Percentiles rank a stretch among this genome's conserved stretches.
Conservation (phyloP, 2,797 vertebrate genomes). For the Selene dorsalis region DNA sequence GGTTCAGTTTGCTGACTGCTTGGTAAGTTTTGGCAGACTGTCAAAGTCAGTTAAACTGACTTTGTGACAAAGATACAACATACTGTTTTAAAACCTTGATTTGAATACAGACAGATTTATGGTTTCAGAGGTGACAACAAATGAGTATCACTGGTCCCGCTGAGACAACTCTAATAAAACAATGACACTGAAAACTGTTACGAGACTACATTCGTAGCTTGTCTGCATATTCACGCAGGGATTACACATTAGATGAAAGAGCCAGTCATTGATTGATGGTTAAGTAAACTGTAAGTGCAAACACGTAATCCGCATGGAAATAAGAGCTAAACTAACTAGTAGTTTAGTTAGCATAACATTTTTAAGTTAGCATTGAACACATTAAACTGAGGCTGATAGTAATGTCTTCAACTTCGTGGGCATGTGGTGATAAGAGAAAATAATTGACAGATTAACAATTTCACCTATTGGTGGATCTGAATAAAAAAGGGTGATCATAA, state of each 20-base stretch:
- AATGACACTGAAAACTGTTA: not conserved
- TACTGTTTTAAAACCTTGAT: not conserved
- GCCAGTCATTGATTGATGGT: not conserved
- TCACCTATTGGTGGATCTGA: not conserved
- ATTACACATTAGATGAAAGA: not conserved
- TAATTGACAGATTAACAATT: not conserved
- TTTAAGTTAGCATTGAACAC: too few species aligned
- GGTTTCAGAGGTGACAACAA: not conserved
- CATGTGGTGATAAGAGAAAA: too few species aligned
- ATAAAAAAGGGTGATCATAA: not conserved
- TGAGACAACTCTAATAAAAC: not conserved
- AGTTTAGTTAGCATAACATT: too few species aligned
- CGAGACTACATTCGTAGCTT: not conserved
- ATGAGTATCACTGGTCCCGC: not conserved
- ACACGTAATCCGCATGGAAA: not conserved
- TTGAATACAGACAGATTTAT: not conserved
- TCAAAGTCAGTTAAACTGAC: slow-evolving; percentile 22
- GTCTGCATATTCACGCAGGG: not conserved
- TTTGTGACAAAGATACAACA: slow-evolving; percentile 3
- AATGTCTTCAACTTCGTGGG: too few species aligned
- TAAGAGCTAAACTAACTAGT: too few species aligned
- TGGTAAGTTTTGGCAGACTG: slow-evolving; percentile 53
- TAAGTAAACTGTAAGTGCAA: not conserved
- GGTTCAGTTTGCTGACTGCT: slow-evolving; percentile 33
- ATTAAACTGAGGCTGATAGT: not conserved